Evolutionary conservation across 2,113 vertebrate genomes (phyloP), one percentile per base, ranked within the genome.

Genomic region (Sinocyclocheilus anshuiensis): DNA sequence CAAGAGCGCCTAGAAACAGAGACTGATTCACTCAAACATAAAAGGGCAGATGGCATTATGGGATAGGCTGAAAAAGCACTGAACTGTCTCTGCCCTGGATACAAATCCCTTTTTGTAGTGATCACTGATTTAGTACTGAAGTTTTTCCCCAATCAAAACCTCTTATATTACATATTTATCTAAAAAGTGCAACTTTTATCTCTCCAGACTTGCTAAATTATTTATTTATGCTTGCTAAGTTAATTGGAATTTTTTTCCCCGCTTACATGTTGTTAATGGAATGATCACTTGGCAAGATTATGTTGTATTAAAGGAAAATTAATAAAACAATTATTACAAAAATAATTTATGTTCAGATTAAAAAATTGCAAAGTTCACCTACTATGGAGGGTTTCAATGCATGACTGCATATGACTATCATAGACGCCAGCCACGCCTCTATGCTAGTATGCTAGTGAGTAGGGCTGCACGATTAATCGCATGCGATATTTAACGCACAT

Each of bases 21-120:
- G 13, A 24, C 84, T 22, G 57, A 81, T 77, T 69, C 63, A 81
- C 55, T 85, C 76, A 69, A 48, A 84, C 50, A 82, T 10, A 61
- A 45, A 48, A 82, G 65, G 90, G 29, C 69, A 50, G 55, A 74
- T 24, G 20, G 59, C 65, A 84, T 77, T 90, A 85, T 90, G 85
- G 80, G 75, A 79, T 83, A 76, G 50, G n/a, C 12, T n/a, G 26
- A 86, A 65, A 78, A 88, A 82, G 71, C 72, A 85, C 22, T 22
- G 69, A 76, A 84, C 85, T 88, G 85, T 88, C 61, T 74, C 59
- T 88, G 20, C 39, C 4, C 16, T 61, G 71, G 59, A 72, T 81
- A 59, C 9, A 36, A 16, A 72, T 29, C 2, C 48, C 55, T 16
- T 39, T 69, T 53, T 55, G 53, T 20, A 55, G 16, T 55, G 50